Evolutionary conservation across 2,113 vertebrate species (phyloP), one percentile per base, ranked within the genome.

Genomic region (Lota lota): DNA sequence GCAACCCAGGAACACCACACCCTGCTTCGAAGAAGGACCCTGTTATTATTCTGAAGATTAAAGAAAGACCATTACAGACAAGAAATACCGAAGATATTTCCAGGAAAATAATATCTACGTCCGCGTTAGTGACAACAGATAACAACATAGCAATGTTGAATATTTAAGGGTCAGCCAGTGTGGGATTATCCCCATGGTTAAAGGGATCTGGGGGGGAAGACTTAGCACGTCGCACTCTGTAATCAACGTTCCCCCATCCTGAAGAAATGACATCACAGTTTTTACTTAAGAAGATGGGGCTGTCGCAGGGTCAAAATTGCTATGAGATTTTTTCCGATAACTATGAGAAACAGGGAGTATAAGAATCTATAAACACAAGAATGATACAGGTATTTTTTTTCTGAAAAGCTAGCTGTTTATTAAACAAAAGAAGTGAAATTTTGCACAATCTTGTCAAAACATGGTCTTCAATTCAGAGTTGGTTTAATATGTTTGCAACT

Each of bases 171-270:
- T 84, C 7, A 64, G n/a, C 56, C 56, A 51, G 69, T 0, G 3
- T 47, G 53, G 68, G 84, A 83, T 90, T 79, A 91, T 88, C 86
- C 80, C 24, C 14, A 18, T 56, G 68, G 65, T 87, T 85, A 86
- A 76, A 81, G 73, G 77, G 81, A 87, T 85, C 76, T 79, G 68
- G 61, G 40, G 18, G 40, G 18, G 59, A 53, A 74, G 77, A 61
- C 50, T 79, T 87, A 88, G 75, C 83, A 36, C 47, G 14, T 24
- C 50, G 17, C 28, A 21, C 51, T 73, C 67, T 20, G 79, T 83
- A 84, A 90, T 90, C 85, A 90, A 85, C 77, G 72, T 66, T 7
- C 24, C 22, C 8, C 54, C 24, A 10, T 17, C 54, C 40, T 15
- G 3, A 18, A 76, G 71, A 75, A 59, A 20, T 72, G 40, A 65